Evolutionary conservation across 1,140 invertebrate species (phyloP), one percentile per base, ranked within the genome.

Genomic region (Andrena cerasifolii): DNA sequence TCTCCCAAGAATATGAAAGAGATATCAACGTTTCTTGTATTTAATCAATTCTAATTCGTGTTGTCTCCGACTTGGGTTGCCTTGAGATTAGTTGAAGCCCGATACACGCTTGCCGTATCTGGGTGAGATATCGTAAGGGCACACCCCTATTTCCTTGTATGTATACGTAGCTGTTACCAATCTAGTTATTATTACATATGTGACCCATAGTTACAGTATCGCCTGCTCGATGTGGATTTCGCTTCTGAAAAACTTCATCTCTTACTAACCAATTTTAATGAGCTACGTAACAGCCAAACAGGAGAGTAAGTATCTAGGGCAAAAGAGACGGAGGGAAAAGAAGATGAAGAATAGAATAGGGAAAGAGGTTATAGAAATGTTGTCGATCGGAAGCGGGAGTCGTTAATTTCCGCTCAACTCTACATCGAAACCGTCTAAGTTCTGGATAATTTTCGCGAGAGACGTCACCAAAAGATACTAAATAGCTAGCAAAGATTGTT

Each of bases 401-500:
- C 26, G 1, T 54, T 3, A 24, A 43, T n/a, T n/a, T n/a, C 43
- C 26, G n/a, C 36, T 7, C 2, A 16, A 26, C 24, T 54, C 14
- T 58, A 45, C 36, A 33, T 67, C 49, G 40, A 47, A 45, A 47
- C 47, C 21, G 36, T n/a, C n/a, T n/a, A n/a, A n/a, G n/a, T 40
- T 10, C 36, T 40, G 10, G 24, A 40, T 8, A 14, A 16, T 53
- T 14, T 31, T 21, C 12, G 16, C 24, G 16, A 51, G 31, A n/a
- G 16, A 8, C 16, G 21, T 67, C 12, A 2, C 28, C 36, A 49
- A 36, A 71, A 62, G 49, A 72, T 31, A n/a, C n/a, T n/a, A n/a
- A n/a, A n/a, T n/a, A n/a, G 58, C 56, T 36, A 58, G 70, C 56
- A 21, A 62, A 36, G 28, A 72, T 49, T 61, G 40, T 24, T 33